Evolutionary conservation across 2,113 vertebrate genomes (phyloP), one percentile per base, ranked within the genome.

Genomic region (Echinops telfairi): DNA sequence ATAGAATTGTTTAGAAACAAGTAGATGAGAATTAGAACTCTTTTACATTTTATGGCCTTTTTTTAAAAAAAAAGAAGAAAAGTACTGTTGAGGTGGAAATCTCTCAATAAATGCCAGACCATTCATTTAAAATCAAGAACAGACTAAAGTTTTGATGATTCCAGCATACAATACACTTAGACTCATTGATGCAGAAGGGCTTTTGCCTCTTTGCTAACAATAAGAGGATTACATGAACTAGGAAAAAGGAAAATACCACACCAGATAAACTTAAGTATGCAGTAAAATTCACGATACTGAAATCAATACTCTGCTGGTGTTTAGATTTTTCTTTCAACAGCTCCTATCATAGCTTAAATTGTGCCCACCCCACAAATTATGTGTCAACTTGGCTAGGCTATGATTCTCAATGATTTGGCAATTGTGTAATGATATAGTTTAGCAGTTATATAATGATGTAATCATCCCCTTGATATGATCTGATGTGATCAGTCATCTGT

Each of bases 11-110:
- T 90, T n/a, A 94, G 77, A 87, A 90, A 71, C 3, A 77, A 60
- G 68, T 3, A 53, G 47, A 71, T 84, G 40, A 92, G 58, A 96
- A 79, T 62, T 25, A 75, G 66, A 16, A 87, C 47, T 58, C 20
- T 79, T 68, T 31, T 68, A 88, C 36, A 75, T 83, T 86, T 89
- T n/a, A 10, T 53, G 19, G 70, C 17, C 5, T 53, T 53, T 53
- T 53, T 40, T 31, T 70, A 70, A 60, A 83, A 91, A 94, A 53
- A 83, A 60, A 60, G 87, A 91, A 94, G 62, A 83, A 60, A 82
- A 95, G 36, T 77, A 20, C 25, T 53, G 7, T 19, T 80, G 22
- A 87, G 19, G 79, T 23, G 23, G 6, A 77, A 93, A 88, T 89
- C 43, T 81, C 38, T 83, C 78, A 76, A 78, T 20, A 94, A 88